A percentile compares a stretch with the other conserved stretches of the same genome.
These are phyloP conservation scores for Emesis russula DNA, from an alignment of 2,888 invertebrate genomes.

Conservation along the genomic window DNA sequence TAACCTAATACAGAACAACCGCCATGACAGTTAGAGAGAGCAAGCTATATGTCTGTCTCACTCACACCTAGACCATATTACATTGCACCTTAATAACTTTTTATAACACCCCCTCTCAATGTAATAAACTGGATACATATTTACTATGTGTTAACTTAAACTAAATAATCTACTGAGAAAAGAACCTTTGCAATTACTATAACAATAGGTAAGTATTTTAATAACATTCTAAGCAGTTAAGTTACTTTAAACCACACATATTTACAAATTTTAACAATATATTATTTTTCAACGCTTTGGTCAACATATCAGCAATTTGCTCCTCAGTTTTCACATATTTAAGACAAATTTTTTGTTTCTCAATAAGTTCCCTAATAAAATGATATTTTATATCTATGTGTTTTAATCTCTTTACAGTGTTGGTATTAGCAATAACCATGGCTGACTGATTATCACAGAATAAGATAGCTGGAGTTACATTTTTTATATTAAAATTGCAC, in stretches of 20 bases:
- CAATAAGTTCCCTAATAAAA: conserved; percentile 62
- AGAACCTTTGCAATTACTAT: conserved; percentile 4
- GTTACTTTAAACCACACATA: conserved; percentile 21
- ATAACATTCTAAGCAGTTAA: conserved; percentile 8
- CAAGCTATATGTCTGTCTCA: conserved; percentile 10
- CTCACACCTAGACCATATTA: conserved; percentile 26
- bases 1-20: conserved; percentile 3
- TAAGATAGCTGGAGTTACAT: conserved; percentile 5
- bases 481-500: conserved; percentile 50
- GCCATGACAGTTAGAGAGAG: conserved; percentile 20
- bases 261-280: conserved; percentile 35
- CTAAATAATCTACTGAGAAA: conserved; percentile 8
- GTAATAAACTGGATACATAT: conserved; percentile 20
- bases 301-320: conserved; percentile 70
- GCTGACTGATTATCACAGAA: conserved; percentile 5
- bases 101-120: conserved; percentile 26
- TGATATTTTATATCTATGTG: conserved; percentile 49
- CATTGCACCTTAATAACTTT: conserved; percentile 12
- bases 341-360: conserved; percentile 51
- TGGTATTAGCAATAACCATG: conserved; percentile 8
- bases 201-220: conserved; percentile 4
- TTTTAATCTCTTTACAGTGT: conserved; percentile 1
- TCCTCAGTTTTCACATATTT: conserved; percentile 69
- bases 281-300: conserved; percentile 56
- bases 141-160: conserved; percentile 4